A percentile compares a stretch with the other conserved stretches of the same genome.
These are phyloP conservation scores for Trichopoda pennipes DNA, from an alignment of 2,888 invertebrate genomes.

Conservation along the genomic window DNA sequence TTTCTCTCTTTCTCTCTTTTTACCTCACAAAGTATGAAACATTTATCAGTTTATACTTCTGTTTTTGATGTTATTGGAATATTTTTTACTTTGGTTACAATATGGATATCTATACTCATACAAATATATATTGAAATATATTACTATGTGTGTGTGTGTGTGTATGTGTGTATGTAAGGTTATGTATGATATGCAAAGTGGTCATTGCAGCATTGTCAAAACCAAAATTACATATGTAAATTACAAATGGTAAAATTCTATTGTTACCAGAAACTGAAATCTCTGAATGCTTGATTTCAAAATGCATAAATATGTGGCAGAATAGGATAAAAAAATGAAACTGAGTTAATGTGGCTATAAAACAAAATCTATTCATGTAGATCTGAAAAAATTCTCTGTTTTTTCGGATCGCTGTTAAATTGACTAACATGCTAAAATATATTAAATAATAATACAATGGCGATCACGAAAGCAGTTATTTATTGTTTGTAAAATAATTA, in stretches of 20 bases:
- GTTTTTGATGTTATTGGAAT: slow-evolving; percentile 26
- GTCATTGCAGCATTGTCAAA: slow-evolving; percentile 70
- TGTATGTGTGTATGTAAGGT: background rate
- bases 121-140: background rate
- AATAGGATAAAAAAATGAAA: background rate
- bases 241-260: slow-evolving; percentile 68
- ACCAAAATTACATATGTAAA: slow-evolving; percentile 77
- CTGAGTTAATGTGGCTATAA: slow-evolving; percentile 62
- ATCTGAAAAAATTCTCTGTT: background rate
- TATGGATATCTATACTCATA: background rate
- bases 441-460: too few species aligned
- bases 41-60: slow-evolving; percentile 25
- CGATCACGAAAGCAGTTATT: too few species aligned
- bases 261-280: slow-evolving; percentile 43
- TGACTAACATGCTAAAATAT: too few species aligned
- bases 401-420: background rate
- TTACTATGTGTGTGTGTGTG: background rate
- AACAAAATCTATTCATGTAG: slow-evolving; percentile 37
- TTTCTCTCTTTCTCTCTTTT: background rate
- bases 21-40: background rate
- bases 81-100: slow-evolving; percentile 10
- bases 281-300: background rate
- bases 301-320: slow-evolving; percentile 1
- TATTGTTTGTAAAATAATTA: too few species aligned
- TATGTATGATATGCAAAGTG: slow-evolving; percentile 70